A percentile compares a stretch with the other conserved stretches of the same genome.
These are phyloP conservation scores for Phenganax subtilis DNA, from an alignment of 92 coral and sea anemone genomes.

Conservation along the genomic window DNA sequence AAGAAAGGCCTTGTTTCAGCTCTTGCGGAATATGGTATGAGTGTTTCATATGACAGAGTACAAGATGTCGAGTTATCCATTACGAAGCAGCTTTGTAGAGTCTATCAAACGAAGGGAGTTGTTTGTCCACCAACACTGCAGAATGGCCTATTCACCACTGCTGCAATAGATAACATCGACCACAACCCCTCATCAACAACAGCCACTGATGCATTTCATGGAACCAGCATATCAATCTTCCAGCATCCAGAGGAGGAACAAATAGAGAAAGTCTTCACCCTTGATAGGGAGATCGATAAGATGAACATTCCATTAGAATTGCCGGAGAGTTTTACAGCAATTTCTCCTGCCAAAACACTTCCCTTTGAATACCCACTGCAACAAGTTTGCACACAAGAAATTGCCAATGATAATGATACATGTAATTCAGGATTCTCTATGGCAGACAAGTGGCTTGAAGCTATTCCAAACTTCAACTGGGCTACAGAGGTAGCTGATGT, in stretches of 20 bases:
- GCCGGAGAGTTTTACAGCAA: slow-evolving; percentile 21
- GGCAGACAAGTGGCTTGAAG: slow-evolving; percentile 21
- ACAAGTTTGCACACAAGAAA: slow-evolving; percentile 15
- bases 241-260: slow-evolving; percentile 29
- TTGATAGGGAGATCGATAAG: slow-evolving; percentile 1
- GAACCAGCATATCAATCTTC: slow-evolving; percentile 35
- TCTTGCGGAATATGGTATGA: slow-evolving; percentile 1
- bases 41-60: slow-evolving; percentile 27
- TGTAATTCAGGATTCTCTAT: background rate
- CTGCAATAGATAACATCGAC: slow-evolving; percentile 39
- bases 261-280: background rate
- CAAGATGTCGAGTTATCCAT: slow-evolving; percentile 11
- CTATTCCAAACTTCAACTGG: background rate
- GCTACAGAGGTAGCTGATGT: background rate
- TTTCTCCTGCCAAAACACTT: slow-evolving; percentile 32
- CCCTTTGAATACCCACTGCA: slow-evolving; percentile 29
- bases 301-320: slow-evolving; percentile 19
- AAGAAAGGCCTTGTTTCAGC: background rate
- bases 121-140: slow-evolving; percentile 29
- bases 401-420: background rate
- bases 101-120: slow-evolving; percentile 11
- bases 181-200: slow-evolving; percentile 38
- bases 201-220: slow-evolving; percentile 33
- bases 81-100: slow-evolving; percentile 22
- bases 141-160: slow-evolving; percentile 23